Conservation (phyloP, 2,113 vertebrate genomes). For the Platysternon megacephalum region DNA sequence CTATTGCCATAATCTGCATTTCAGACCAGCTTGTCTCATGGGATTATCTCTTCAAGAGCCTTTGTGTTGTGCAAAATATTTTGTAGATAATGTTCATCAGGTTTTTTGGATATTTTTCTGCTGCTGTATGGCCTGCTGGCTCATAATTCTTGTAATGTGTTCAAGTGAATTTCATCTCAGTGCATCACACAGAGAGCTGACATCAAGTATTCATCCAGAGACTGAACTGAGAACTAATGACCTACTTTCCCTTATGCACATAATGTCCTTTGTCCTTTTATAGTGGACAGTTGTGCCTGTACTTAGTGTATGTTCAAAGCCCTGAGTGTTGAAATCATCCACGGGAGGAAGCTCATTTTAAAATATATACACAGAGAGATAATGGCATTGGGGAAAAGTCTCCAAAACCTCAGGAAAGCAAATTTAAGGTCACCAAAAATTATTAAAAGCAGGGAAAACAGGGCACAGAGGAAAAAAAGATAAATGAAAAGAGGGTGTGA, state of each 20-base stretch:
- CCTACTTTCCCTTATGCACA: neutral
- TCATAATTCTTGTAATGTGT: neutral
- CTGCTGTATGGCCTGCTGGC: neutral
- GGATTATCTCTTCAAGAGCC: neutral
- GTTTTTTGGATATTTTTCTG: neutral
- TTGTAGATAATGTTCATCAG: neutral
- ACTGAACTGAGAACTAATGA: neutral
- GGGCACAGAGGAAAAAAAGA: neutral
- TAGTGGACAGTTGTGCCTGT: neutral
- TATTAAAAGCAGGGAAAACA: neutral
- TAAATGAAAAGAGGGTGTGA: neutral
- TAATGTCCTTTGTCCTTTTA: neutral
- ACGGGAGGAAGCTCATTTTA: neutral
- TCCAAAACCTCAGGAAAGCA: neutral
- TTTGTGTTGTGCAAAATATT: neutral
- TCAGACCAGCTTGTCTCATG: neutral
- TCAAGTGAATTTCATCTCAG: neutral
- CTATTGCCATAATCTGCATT: neutral
- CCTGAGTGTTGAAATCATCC: neutral
- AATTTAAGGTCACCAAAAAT: neutral
- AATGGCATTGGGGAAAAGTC: neutral
- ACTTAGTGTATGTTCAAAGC: neutral
- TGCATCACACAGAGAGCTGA: neutral
- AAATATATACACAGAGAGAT: neutral
- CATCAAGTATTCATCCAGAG: neutral